These are phyloP conservation scores for Rattus norvegicus DNA, from an alignment of 2,113 vertebrate genomes.

Conservation along the genomic window GRCr8 NC_086028.1:14863501-14864000, in stretches of 20 bases:
- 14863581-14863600: background rate
- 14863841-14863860: background rate
- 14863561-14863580: background rate
- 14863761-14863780: background rate
- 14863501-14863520: background rate
- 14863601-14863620: background rate
- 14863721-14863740: background rate
- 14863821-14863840: background rate
- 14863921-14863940: background rate
- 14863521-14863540: no score
- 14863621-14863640: background rate
- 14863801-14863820: background rate
- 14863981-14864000: background rate
- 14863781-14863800: background rate
- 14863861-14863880: background rate
- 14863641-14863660: background rate
- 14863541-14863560: background rate
- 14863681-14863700: background rate
- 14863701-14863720: background rate
- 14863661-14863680: background rate
- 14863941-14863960: background rate
- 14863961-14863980: background rate
- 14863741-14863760: background rate
- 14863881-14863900: no score
- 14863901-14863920: no score